Evolutionary conservation across 53 echinoderm and acorn worm species (phyloP), one percentile per base, ranked within the genome.

Genomic region (Arbacia lixula): DNA sequence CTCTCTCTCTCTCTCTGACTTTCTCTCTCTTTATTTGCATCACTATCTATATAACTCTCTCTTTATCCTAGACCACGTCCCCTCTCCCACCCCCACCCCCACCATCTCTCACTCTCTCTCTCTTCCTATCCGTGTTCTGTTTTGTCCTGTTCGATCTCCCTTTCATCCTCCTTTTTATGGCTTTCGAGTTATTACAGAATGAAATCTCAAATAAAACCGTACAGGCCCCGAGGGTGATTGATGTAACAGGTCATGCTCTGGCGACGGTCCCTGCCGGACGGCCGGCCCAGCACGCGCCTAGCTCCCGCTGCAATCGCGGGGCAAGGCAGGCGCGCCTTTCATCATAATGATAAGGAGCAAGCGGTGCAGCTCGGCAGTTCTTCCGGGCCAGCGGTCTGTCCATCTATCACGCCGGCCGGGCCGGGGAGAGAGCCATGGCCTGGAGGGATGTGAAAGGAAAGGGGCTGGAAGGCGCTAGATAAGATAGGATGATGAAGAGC

Each of bases 201-300:
- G n/a, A n/a, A n/a, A n/a, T n/a, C n/a, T n/a, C n/a, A n/a, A n/a
- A n/a, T n/a, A 53, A 74, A 21, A 8, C 41, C 67, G 5, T 25
- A 68, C 68, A 37, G 19, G 74, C 74, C 74, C 74, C 52, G 28
- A 42, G 74, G 74, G 52, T 74, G 74, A 74, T 74, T 51, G 74
- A 74, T 74, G 74, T 53, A 53, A 31, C 50, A 53, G 74, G 74
- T 74, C 74, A 74, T 53, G 74, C 50, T 46, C 74, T 46, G 53
- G 74, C 74, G 74, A 74, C 74, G 74, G 74, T 33, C 49, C 46
- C 74, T 32, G 74, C 74, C 74, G 53, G 74, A 51, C 53, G 74
- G 74, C 29, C 74, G 74, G 74, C 53, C 53, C 14, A 53, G 74
- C 74, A 74, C 74, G 74, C 74, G 74, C 33, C 74, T 53, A 52